These are phyloP conservation scores for Chamaetylas fuelleborni DNA, from an alignment of 2,113 vertebrate genomes.

Conservation along the genomic window DNA sequence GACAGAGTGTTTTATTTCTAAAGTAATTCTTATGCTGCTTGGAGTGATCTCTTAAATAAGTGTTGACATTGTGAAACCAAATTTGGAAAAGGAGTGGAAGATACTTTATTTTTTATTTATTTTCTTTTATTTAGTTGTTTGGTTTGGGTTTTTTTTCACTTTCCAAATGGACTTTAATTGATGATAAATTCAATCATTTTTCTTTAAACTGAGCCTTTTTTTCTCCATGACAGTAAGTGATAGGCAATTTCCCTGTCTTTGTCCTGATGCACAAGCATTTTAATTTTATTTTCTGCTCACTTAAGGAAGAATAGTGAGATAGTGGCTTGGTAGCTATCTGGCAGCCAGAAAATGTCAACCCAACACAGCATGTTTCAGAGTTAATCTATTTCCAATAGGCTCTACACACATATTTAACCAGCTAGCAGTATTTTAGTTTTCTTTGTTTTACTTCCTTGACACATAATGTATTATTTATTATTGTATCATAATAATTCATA, in stretches of 20 bases:
- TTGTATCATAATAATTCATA: neutral
- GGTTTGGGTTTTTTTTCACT: neutral
- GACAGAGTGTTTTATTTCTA: neutral
- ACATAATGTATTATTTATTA: neutral
- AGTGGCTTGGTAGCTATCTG: neutral
- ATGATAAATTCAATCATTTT: neutral
- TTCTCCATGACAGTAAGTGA: neutral
- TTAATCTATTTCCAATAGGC: neutral
- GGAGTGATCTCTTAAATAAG: neutral
- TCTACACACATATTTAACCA: neutral
- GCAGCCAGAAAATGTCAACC: neutral
- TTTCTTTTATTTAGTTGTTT: neutral
- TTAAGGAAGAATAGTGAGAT: neutral
- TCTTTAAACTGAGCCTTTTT: neutral
- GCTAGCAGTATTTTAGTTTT: neutral
- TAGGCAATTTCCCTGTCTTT: neutral
- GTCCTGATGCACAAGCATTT: neutral
- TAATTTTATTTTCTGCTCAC: neutral
- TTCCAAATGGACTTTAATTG: neutral
- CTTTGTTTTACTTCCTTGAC: neutral
- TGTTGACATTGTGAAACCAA: neutral
- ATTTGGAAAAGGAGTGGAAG: neutral
- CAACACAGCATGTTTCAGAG: neutral
- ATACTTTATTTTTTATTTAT: fast-evolving
- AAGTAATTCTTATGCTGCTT: neutral